Conservation (phyloP, 1,140 invertebrate genomes). For the Apis florea region DNA sequence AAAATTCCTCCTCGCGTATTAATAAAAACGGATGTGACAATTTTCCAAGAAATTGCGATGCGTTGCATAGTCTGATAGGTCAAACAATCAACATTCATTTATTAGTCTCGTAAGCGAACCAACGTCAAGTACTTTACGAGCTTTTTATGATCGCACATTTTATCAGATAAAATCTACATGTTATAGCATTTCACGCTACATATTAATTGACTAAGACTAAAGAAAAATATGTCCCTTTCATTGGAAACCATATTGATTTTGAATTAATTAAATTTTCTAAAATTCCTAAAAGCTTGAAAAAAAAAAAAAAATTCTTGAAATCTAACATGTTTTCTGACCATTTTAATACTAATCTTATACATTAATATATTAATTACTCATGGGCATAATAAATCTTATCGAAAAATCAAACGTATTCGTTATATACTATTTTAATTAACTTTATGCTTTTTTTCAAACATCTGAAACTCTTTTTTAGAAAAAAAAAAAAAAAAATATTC, state of each 20-base stretch:
- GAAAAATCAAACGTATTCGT: too few species aligned
- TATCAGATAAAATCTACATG: neutral
- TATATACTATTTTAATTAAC: too few species aligned
- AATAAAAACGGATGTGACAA: neutral
- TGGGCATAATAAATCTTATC: too few species aligned
- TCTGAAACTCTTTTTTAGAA: too few species aligned
- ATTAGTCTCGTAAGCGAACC: conserved; percentile 1
- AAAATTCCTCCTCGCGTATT: neutral
- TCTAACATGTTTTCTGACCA: too few species aligned
- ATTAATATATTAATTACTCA: too few species aligned
- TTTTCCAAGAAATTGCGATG: neutral
- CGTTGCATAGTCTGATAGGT: neutral
- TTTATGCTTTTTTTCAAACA: too few species aligned
- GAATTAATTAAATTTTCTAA: neutral
- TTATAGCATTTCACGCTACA: neutral
- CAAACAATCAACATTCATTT: conserved; percentile 11
- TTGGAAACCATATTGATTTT: too few species aligned
- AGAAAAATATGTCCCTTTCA: neutral
- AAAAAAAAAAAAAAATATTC: too few species aligned
- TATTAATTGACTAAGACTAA: neutral
- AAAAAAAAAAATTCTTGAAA: too few species aligned
- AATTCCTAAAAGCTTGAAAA: too few species aligned
- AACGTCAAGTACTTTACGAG: neutral
- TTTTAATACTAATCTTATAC: too few species aligned
- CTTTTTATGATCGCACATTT: neutral